phyloP scores from a whole-genome alignment of 2,113 vertebrate genomes.

The Camelus bactrianus region DNA sequence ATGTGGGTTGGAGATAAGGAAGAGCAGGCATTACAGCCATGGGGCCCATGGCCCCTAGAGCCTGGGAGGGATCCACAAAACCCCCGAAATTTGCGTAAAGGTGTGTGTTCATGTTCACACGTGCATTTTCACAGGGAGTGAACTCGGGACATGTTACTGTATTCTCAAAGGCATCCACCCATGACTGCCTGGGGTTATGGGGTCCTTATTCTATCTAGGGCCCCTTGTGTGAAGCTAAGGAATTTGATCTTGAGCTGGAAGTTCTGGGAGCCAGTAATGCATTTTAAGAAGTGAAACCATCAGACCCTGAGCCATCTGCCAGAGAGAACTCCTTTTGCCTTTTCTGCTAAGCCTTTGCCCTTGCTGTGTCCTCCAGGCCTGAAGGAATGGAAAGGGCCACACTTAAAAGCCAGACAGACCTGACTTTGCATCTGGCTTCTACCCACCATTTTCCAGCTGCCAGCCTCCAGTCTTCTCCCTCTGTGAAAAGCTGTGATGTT shows the following conservation, averaged over 20 bases:
- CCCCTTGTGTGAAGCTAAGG: not conserved
- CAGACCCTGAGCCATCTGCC: not conserved
- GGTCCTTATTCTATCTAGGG: not conserved
- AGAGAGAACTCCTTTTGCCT: not conserved
- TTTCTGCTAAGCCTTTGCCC: not conserved
- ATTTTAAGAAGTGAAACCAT: conserved; percentile 46
- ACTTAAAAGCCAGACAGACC: not conserved
- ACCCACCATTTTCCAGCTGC: not conserved
- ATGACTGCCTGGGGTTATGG: not conserved
- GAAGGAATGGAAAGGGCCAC: not conserved
- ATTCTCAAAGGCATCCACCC: not conserved
- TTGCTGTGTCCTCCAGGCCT: not conserved
- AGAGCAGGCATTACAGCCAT: not conserved
- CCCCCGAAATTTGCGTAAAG: not conserved
- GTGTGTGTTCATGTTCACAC: not conserved
- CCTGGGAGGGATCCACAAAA: not conserved
- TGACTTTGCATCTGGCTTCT: not conserved
- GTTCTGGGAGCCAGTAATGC: not conserved
- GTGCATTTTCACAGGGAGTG: not conserved
- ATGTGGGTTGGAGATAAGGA: not conserved
- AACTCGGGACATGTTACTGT: not conserved
- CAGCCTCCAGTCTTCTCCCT: not conserved
- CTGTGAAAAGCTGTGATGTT: not conserved
- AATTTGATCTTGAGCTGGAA: not conserved
- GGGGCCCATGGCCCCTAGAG: not conserved